These are phyloP conservation scores for Labeo rohita DNA, from an alignment of 2,113 vertebrate species.

Conservation along the genomic window DNA sequence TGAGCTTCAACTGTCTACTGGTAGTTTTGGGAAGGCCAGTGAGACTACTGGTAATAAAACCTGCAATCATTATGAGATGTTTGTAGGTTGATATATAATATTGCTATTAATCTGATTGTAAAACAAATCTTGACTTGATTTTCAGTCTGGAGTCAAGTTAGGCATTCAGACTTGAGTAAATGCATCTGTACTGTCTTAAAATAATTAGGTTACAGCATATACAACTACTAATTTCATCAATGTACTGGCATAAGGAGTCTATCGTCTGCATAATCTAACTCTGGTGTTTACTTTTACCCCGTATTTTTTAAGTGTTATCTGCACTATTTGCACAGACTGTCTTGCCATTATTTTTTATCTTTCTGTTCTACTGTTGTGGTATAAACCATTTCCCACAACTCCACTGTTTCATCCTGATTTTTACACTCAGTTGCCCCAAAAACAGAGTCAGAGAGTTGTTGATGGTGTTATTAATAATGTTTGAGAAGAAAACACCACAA, in stretches of 20 bases:
- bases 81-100: neutral
- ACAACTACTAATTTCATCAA: neutral
- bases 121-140: neutral
- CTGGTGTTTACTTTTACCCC: neutral
- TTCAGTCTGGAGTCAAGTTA: neutral
- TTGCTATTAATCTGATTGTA: neutral
- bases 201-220: neutral
- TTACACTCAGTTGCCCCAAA: neutral
- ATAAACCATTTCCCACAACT: neutral
- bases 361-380: neutral
- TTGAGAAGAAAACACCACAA: slow-evolving; percentile 1
- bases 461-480: neutral
- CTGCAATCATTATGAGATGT: neutral
- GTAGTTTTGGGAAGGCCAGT: neutral
- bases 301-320: neutral
- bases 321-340: neutral
- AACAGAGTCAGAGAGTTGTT: neutral
- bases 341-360: neutral
- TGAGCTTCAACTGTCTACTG: neutral
- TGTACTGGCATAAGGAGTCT: neutral
- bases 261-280: neutral
- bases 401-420: neutral
- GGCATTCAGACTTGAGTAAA: neutral
- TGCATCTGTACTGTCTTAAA: neutral
- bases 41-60: neutral